phyloP scores from a whole-genome alignment of 2,888 invertebrate species.

The Colostygia pectinataria region DNA sequence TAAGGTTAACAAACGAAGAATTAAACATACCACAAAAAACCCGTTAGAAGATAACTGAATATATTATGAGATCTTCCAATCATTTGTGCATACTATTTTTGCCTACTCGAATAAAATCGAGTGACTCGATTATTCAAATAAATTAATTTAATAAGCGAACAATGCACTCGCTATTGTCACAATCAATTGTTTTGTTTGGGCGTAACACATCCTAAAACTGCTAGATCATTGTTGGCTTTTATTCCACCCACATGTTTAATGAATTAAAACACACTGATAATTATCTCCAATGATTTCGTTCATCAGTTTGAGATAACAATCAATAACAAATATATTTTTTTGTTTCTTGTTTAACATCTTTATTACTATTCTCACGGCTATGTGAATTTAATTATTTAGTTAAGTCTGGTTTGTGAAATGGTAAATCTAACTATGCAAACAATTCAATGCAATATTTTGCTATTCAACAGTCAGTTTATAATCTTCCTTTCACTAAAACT shows the following conservation, averaged over 20 bases:
- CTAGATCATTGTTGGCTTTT: conserved; percentile 64
- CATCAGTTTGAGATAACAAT: conserved; percentile 21
- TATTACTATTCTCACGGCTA: too few species aligned
- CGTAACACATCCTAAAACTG: conserved; percentile 59
- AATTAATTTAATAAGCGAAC: conserved; percentile 65
- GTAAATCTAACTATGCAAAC: too few species aligned
- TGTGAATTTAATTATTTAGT: too few species aligned
- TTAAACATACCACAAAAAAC: too few species aligned
- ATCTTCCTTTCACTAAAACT: conserved; percentile 12
- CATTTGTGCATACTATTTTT: conserved; percentile 26
- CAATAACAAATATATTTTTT: conserved; percentile 6
- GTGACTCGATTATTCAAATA: conserved; percentile 60
- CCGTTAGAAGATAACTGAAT: too few species aligned
- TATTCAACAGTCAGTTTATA: background rate
- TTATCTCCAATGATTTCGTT: conserved; percentile 26
- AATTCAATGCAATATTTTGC: too few species aligned
- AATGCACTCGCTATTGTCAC: conserved; percentile 67
- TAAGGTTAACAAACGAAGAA: too few species aligned
- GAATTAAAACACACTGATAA: conserved; percentile 36
- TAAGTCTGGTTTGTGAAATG: too few species aligned
- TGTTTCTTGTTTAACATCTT: background rate
- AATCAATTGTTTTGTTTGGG: conserved; percentile 69
- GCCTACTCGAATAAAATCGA: too few species aligned
- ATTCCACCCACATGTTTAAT: conserved; percentile 68
- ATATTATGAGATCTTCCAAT: too few species aligned